These are phyloP conservation scores for Apus apus DNA, from an alignment of 2,113 vertebrate genomes.

Conservation along the genomic window DNA sequence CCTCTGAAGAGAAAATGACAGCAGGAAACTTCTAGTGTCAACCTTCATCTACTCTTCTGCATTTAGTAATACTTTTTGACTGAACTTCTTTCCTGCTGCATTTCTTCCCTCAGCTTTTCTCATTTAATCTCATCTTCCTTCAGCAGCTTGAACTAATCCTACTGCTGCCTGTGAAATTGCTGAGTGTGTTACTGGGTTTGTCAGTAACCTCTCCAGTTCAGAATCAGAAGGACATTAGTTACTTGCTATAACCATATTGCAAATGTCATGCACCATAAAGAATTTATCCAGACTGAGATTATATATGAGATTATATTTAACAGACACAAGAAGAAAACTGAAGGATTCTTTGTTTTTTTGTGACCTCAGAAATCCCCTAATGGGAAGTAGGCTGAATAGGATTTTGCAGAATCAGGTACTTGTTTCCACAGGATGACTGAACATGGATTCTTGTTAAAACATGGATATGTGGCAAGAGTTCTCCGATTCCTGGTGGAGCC, in stretches of 20 bases:
- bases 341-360: not conserved
- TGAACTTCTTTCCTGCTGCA: slow-evolving; percentile 15
- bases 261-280: not conserved
- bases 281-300: not conserved
- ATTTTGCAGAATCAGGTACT: not conserved
- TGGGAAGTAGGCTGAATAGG: not conserved
- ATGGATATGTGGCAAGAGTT: not conserved
- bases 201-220: not conserved
- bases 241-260: not conserved
- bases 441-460: not conserved
- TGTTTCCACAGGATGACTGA: not conserved
- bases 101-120: slow-evolving; percentile 50
- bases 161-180: slow-evolving; percentile 1
- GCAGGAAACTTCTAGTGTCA: slow-evolving; percentile 54
- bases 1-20: slow-evolving; percentile 58
- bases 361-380: not conserved
- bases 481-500: not conserved
- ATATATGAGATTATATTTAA: not conserved
- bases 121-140: slow-evolving; percentile 37
- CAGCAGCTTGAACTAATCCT: slow-evolving; percentile 47
- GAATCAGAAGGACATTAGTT: not conserved
- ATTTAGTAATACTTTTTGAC: slow-evolving; percentile 49
- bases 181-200: not conserved
- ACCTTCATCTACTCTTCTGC: slow-evolving; percentile 19
- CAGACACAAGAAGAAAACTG: not conserved